phyloP scores from a whole-genome alignment of 2,113 vertebrate species.

The Scytalopus superciliaris region DNA sequence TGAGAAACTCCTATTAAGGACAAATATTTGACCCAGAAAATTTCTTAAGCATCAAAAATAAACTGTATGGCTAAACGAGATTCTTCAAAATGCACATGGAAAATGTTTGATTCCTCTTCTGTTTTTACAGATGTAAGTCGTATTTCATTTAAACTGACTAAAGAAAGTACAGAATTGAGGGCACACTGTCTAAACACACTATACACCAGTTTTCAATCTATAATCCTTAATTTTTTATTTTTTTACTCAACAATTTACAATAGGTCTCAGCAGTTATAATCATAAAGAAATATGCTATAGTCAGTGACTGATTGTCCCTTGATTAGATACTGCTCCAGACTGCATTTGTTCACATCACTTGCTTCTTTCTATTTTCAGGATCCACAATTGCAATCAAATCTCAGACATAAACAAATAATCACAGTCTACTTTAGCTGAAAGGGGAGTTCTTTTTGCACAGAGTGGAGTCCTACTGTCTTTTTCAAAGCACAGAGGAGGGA shows the following conservation, averaged over 20 bases:
- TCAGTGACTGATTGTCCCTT: not conserved
- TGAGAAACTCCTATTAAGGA: slow-evolving; percentile 55
- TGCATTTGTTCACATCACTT: not conserved
- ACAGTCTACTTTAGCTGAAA: not conserved
- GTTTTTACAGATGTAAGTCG: slow-evolving; percentile 11
- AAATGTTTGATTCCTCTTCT: not conserved
- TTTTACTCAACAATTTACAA: not conserved
- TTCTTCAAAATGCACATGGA: not conserved
- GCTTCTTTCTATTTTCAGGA: slow-evolving; percentile 3
- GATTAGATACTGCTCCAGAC: not conserved
- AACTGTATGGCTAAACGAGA: not conserved
- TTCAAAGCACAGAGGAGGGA: not conserved
- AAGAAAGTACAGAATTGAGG: not conserved
- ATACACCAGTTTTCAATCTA: not conserved
- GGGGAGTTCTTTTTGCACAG: not conserved
- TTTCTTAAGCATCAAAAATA: slow-evolving; percentile 57
- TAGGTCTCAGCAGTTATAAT: not conserved
- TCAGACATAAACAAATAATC: slow-evolving; percentile 41
- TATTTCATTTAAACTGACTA: not conserved
- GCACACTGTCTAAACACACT: not conserved
- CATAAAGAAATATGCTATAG: not conserved
- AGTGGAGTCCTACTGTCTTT: not conserved
- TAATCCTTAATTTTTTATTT: not conserved
- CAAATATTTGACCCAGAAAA: slow-evolving; percentile 37
- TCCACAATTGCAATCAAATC: not conserved